Evolutionary conservation across 1,140 invertebrate species (phyloP).

Genomic region (Tachypleus tridentatus): DNA sequence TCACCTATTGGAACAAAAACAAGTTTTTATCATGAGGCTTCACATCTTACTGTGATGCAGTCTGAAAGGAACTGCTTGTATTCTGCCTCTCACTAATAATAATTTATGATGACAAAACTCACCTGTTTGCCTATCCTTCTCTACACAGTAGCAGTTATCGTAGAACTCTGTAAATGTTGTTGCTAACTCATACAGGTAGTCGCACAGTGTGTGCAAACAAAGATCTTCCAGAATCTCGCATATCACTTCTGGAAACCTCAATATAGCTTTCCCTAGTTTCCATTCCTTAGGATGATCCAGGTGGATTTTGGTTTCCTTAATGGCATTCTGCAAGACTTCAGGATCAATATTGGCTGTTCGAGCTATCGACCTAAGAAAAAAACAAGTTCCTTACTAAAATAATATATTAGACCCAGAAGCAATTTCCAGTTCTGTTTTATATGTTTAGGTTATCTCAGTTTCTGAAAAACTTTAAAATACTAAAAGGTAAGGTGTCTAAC

Average conservation of each 20-base stretch:
- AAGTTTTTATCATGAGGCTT: neutral
- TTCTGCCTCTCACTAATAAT: neutral
- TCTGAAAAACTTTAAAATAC: too few species aligned
- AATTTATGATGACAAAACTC: conserved; percentile 4
- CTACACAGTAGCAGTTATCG: conserved; percentile 93
- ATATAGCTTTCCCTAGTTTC: conserved; percentile 74
- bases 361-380: conserved; percentile 46
- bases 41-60: neutral
- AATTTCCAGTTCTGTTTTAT: too few species aligned
- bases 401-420: conserved; percentile 5
- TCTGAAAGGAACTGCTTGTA: conserved; percentile 3
- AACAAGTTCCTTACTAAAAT: conserved; percentile 1
- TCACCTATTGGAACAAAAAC: conserved; percentile 41
- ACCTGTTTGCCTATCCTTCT: conserved; percentile 53
- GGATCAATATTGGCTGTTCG: conserved; percentile 54
- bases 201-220: conserved; percentile 78
- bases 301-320: conserved; percentile 46
- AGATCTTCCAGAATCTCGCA: conserved; percentile 71
- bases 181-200: conserved; percentile 91
- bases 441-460: too few species aligned
- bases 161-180: conserved; percentile 90
- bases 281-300: conserved; percentile 85
- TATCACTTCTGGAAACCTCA: conserved; percentile 73
- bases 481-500: too few species aligned
- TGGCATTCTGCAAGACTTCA: conserved; percentile 43